Base-by-base conservation (phyloP, 2,888 invertebrate species). In the Melanostoma scalare region DNA sequence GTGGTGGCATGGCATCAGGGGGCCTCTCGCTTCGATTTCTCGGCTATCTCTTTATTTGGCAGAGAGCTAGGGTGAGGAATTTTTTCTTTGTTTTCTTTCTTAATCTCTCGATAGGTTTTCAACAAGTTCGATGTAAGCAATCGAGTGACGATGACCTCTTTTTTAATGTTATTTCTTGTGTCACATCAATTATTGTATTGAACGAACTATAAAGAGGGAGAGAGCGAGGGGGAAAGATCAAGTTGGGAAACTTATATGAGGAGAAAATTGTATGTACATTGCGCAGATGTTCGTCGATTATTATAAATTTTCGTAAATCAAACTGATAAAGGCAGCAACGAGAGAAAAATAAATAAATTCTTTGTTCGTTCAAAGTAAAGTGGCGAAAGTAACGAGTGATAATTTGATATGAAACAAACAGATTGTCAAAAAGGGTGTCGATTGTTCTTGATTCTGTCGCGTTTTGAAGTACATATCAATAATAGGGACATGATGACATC, bases 121-220 rank as follows among this genome's bases (percentile, higher is more conserved):
- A 38, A 44, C n/a, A 20, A 36, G 30, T 8, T 31, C 46, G 71
- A 46, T 71, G 30, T 38, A 35, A 55, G 61, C 73, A 79, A 79
- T 79, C 65, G 73, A 61, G 53, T 60, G 68, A 48, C 50, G 79
- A 67, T 79, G 79, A 74, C 79, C 79, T 74, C 74, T 68, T 79
- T 79, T 75, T 53, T 46, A 9, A 56, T 30, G 30, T 74, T 42
- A 31, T 31, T 36, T 31, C 55, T 79, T 74, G 48, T 79, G 79
- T 74, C 79, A 79, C 55, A 60, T 67, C 63, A 42, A 44, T 72
- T 52, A 9, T 56, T 56, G 10, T 20, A 8, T 38, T 30, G 6
- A 38, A 8, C n/a, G 4, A 3, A 35, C 20, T 53, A 6, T 10
- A n/a, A 31, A 3, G 3, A 36, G 55, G 55, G 38, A 20, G 20